These are phyloP conservation scores for Scrobipalpa costella DNA, from an alignment of 2,888 invertebrate genomes.

Conservation along the genomic window DNA sequence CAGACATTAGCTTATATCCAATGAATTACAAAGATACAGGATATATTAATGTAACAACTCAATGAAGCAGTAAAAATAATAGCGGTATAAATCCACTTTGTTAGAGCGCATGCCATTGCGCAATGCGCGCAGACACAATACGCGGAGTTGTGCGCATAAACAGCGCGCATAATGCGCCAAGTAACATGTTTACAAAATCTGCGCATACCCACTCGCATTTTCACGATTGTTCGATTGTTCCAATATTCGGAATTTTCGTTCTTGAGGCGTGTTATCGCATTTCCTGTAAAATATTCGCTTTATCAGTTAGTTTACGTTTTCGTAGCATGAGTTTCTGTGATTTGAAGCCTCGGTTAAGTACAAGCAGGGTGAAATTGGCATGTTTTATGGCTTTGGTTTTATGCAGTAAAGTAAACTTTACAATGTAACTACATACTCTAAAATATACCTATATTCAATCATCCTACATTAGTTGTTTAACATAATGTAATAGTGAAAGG, in stretches of 20 bases:
- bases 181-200: constrained; percentile 70
- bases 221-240: constrained; percentile 64
- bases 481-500: too few relatives aligned
- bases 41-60: background rate
- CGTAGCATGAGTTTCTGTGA: constrained; percentile 3
- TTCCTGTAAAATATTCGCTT: constrained; percentile 35
- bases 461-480: too few relatives aligned
- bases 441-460: too few relatives aligned
- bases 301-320: constrained; percentile 25
- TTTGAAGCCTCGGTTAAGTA: constrained; percentile 22
- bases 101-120: constrained; percentile 49
- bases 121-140: constrained; percentile 38
- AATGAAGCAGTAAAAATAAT: constrained; percentile 1
- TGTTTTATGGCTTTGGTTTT: background rate
- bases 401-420: background rate
- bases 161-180: constrained; percentile 41
- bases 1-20: background rate
- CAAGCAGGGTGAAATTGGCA: background rate
- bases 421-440: background rate
- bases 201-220: constrained; percentile 57
- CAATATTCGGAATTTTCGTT: constrained; percentile 59
- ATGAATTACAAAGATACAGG: background rate
- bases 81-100: background rate
- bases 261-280: constrained; percentile 44
- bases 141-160: constrained; percentile 6